Conservation (phyloP, 1,140 invertebrate species). For the Drosophila pallidifrons region DNA sequence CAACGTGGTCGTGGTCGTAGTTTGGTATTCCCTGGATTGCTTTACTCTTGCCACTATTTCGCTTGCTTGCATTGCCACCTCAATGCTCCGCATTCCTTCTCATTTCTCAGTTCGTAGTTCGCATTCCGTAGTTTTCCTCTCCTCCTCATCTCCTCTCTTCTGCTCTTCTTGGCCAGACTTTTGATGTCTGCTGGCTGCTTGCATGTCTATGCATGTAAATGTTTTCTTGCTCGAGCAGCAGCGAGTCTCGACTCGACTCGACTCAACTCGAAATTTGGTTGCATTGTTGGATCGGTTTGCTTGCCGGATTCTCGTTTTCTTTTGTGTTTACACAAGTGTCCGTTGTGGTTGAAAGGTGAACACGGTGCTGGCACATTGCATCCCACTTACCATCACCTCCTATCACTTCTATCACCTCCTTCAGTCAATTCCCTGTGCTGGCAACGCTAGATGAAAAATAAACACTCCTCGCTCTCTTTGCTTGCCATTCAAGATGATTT, state of each 20-base stretch:
- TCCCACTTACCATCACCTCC: slow-evolving; percentile 24
- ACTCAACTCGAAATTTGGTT: slow-evolving; percentile 6
- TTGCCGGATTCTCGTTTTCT: slow-evolving; percentile 24
- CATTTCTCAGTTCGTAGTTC: background rate
- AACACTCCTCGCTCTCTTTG: slow-evolving; percentile 36
- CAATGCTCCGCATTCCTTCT: slow-evolving; percentile 15
- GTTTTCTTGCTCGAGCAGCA: slow-evolving; percentile 61
- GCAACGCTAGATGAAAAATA: slow-evolving; percentile 76
- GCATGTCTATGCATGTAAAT: slow-evolving; percentile 76
- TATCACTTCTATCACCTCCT: background rate
- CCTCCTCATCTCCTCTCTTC: background rate
- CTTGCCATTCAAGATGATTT: slow-evolving; percentile 71
- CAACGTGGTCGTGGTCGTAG: slow-evolving; percentile 35
- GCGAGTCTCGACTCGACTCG: background rate
- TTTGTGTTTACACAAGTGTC: slow-evolving; percentile 78
- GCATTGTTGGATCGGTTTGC: slow-evolving; percentile 6
- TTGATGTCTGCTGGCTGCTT: slow-evolving; percentile 24
- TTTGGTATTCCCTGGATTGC: slow-evolving; percentile 59
- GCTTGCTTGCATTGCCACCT: slow-evolving; percentile 27
- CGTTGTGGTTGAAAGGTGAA: slow-evolving; percentile 81
- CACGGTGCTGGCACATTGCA: slow-evolving; percentile 53
- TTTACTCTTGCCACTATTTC: slow-evolving; percentile 19
- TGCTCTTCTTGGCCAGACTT: background rate
- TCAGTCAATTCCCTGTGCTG: slow-evolving; percentile 28
- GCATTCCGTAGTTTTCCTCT: background rate